Percentiles rank a stretch among this genome's conserved stretches.
Evolutionary conservation across 1,140 invertebrate genomes (phyloP).

Genomic region (Bombus waltoni): DNA sequence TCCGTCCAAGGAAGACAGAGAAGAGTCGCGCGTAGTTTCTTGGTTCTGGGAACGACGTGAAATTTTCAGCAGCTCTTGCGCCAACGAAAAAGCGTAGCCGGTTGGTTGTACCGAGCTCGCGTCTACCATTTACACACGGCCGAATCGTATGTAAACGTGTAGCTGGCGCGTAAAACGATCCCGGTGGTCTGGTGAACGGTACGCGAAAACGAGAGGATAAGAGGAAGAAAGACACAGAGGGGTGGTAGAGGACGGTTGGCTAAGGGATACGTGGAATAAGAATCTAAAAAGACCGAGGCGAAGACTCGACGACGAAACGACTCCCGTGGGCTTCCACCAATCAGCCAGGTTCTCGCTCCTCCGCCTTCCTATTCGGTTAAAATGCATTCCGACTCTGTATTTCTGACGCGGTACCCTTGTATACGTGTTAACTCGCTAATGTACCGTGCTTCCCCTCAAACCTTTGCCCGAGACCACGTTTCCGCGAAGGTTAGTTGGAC

Average conservation of each 20-base stretch:
- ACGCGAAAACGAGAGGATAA: not conserved
- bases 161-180: constrained; percentile 67
- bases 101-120: constrained; percentile 39
- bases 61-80: constrained; percentile 64
- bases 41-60: constrained; percentile 29
- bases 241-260: not conserved
- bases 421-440: constrained; percentile 63
- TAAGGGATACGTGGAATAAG: constrained; percentile 57
- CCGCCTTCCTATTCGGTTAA: constrained; percentile 49
- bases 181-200: not conserved
- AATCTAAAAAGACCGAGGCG: constrained; percentile 66
- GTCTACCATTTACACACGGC: constrained; percentile 64
- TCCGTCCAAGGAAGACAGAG: not conserved
- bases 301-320: constrained; percentile 72
- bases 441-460: not conserved
- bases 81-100: constrained; percentile 51
- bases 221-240: not conserved
- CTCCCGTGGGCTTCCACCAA: constrained; percentile 77
- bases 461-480: not conserved
- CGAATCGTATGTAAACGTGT: constrained; percentile 53
- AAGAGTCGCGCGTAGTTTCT: not conserved
- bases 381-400: constrained; percentile 62
- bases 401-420: constrained; percentile 22
- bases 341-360: constrained; percentile 67
- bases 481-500: not conserved